These are phyloP conservation scores for Leptopilina boulardi DNA, from an alignment of 1,140 invertebrate genomes.

Conservation along the genomic window DNA sequence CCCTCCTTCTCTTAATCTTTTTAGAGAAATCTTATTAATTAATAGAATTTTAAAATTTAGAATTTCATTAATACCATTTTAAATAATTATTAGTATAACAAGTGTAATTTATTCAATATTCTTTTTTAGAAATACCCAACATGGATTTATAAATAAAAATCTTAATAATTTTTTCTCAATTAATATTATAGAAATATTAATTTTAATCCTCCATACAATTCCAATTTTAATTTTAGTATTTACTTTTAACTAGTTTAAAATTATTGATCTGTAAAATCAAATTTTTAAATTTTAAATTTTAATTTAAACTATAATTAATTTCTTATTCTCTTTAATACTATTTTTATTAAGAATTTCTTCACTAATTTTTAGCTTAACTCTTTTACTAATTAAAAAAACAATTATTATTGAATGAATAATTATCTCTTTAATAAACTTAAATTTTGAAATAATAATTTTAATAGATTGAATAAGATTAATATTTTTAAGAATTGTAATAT, in stretches of 20 bases:
- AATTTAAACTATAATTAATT: slow-evolving; percentile 68
- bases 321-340: too few relatives aligned
- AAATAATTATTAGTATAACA: slow-evolving; percentile 63
- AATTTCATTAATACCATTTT: slow-evolving; percentile 73
- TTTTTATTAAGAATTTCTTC: too few relatives aligned
- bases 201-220: slow-evolving; percentile 79
- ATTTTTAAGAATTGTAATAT: slow-evolving; percentile 78
- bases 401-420: slow-evolving; percentile 42
- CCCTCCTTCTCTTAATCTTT: slow-evolving; percentile 67
- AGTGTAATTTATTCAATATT: slow-evolving; percentile 59
- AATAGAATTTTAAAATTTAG: slow-evolving; percentile 75
- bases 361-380: slow-evolving; percentile 70
- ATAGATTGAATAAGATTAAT: slow-evolving; percentile 79
- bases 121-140: slow-evolving; percentile 78
- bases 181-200: slow-evolving; percentile 77
- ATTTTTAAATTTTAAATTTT: slow-evolving; percentile 73
- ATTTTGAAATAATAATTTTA: slow-evolving; percentile 74
- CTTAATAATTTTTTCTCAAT: slow-evolving; percentile 69
- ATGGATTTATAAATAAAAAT: slow-evolving; percentile 74
- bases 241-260: slow-evolving; percentile 79
- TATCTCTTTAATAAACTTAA: slow-evolving; percentile 71
- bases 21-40: slow-evolving; percentile 79
- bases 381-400: slow-evolving; percentile 53
- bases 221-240: slow-evolving; percentile 79
- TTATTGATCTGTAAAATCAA: slow-evolving; percentile 79